phyloP scores from a whole-genome alignment of 2,888 invertebrate species.

The Agrilus cyanescens region DNA sequence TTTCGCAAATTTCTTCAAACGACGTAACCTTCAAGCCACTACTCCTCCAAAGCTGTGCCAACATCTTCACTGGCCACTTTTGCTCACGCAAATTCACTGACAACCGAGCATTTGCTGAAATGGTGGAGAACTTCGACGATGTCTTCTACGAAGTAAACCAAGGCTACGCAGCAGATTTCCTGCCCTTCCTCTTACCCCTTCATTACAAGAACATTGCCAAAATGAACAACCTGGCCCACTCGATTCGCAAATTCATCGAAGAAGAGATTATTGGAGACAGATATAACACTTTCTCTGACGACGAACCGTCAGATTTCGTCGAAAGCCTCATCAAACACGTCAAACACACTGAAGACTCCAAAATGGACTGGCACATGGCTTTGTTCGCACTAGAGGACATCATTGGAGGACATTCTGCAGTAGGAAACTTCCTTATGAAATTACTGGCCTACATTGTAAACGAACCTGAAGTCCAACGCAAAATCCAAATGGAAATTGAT shows the following conservation, averaged over 20 bases:
- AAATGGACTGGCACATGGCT: constrained; percentile 41
- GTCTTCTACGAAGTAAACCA: constrained; percentile 58
- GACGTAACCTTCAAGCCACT: constrained; percentile 34
- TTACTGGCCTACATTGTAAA: constrained; percentile 44
- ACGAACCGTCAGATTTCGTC: constrained; percentile 41
- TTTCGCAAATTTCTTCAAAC: constrained; percentile 22
- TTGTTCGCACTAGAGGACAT: constrained; percentile 40
- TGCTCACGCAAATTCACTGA: constrained; percentile 41
- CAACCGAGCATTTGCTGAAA: constrained; percentile 35
- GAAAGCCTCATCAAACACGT: constrained; percentile 46
- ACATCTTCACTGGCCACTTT: constrained; percentile 50
- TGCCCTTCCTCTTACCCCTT: constrained; percentile 48
- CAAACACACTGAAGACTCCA: constrained; percentile 30
- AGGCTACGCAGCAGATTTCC: constrained; percentile 53
- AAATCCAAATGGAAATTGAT: constrained; percentile 44
- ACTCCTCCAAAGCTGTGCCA: constrained; percentile 43
- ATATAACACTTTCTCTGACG: constrained; percentile 23
- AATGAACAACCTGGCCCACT: constrained; percentile 39
- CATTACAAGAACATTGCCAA: constrained; percentile 39
- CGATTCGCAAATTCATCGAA: constrained; percentile 43
- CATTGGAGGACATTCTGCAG: constrained; percentile 49
- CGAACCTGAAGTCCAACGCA: constrained; percentile 40
- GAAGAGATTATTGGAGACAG: constrained; percentile 39
- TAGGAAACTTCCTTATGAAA: constrained; percentile 49
- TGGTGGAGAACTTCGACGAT: constrained; percentile 46